Base-by-base conservation (phyloP, 2,797 vertebrate species). In the Nothura maculosa region DNA sequence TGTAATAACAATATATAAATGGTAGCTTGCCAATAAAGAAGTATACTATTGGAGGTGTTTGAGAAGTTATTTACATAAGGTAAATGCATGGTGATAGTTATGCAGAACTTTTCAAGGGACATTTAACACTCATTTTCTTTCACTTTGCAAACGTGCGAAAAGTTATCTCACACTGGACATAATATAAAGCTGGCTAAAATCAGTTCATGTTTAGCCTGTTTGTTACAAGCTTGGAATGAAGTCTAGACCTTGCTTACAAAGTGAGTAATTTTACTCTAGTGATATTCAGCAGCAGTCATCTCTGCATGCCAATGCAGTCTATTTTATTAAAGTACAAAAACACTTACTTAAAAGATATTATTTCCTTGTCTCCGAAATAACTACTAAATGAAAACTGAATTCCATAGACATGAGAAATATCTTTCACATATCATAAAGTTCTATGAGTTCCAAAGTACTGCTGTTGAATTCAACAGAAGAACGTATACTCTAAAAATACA, bases 41-140 rank as follows among this genome's bases (percentile, higher is more conserved):
- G 47, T 0, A 0, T 30, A 1, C 18, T 10, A 27, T 57, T 43
- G 57, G 64, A 18, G 5, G 2, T 7, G 77, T 85, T 52, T 77
- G 57, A 70, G 52, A n/a, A 0, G 1, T 0, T 0, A 0, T 42
- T 4, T 19, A 16, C 21, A 13, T 52, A 40, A 62, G 4, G 11
- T 9, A 4, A 28, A 19, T 5, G 3, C 5, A 2, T 16, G 74
- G 34, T 45, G 22, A 21, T 50, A 22, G 27, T 55, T 21, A 32
- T 1, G 0, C 1, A 4, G 32, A 61, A 30, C 9, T 3, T 4
- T 54, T 73, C 50, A 6, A 3, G 32, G 42, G 47, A 16, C 2
- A 5, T 2, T 6, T 25, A 42, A 17, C 62, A 15, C 8, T 69
- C 17, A 4, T 47, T 69, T 28, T 47, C 34, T 62, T 28, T 52